Evolutionary conservation across 1,140 invertebrate species (phyloP).

Genomic region (Aphidius ervi): DNA sequence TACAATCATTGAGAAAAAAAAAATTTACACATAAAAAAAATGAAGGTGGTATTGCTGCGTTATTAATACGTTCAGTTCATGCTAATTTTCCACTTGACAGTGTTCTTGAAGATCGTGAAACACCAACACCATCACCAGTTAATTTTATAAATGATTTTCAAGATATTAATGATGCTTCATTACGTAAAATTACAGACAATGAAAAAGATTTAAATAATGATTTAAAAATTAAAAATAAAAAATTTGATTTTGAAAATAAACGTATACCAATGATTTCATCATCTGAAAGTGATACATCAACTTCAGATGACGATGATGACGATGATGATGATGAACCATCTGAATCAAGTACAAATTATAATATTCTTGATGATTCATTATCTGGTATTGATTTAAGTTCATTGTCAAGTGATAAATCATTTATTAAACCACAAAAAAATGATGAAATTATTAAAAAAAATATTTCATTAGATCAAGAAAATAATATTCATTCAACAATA

Average conservation of each 20-base stretch:
- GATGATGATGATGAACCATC: slow-evolving; percentile 33
- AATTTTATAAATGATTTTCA: slow-evolving; percentile 29
- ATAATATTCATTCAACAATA: no score
- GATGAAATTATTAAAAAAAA: slow-evolving; percentile 2
- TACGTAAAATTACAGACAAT: slow-evolving; percentile 2
- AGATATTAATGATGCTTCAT: background rate
- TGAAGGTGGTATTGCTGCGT: slow-evolving; percentile 59
- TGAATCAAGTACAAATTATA: slow-evolving; percentile 41
- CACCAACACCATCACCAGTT: slow-evolving; percentile 36
- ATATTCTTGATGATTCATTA: slow-evolving; percentile 27
- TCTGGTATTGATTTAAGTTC: slow-evolving; percentile 9
- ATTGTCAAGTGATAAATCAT: background rate
- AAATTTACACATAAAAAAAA: slow-evolving; percentile 55
- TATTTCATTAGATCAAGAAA: no score
- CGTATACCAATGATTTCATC: slow-evolving; percentile 41
- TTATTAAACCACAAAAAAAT: background rate
- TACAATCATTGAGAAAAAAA: slow-evolving; percentile 38
- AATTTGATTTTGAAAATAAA: slow-evolving; percentile 10
- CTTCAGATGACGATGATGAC: slow-evolving; percentile 26
- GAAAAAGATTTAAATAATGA: slow-evolving; percentile 5
- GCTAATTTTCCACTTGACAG: slow-evolving; percentile 56
- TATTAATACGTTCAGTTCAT: slow-evolving; percentile 62
- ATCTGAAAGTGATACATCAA: slow-evolving; percentile 43
- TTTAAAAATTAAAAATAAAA: background rate
- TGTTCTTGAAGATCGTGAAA: slow-evolving; percentile 57